phyloP scores from a whole-genome alignment of 2,113 vertebrate species.

The Syrmaticus mikado region DNA sequence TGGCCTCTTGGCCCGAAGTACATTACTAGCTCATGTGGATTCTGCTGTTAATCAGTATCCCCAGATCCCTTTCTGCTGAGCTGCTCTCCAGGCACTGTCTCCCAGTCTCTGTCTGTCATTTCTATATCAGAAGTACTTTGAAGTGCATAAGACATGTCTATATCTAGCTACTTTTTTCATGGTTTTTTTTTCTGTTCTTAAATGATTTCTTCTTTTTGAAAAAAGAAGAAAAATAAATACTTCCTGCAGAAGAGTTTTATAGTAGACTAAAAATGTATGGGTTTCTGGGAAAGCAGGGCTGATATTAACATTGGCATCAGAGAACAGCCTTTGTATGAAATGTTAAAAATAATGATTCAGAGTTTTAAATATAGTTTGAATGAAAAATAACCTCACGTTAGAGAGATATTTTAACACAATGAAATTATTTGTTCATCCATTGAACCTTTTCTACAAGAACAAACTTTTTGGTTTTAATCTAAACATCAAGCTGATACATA shows the following conservation, averaged over 20 bases:
- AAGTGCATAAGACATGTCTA: neutral
- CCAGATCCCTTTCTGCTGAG: neutral
- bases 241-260: neutral
- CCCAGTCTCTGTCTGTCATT: neutral
- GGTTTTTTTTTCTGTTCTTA: neutral
- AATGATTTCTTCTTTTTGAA: neutral
- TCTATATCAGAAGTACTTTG: neutral
- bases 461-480: neutral
- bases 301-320: neutral
- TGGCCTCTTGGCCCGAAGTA: neutral
- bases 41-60: neutral
- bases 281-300: neutral
- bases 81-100: neutral
- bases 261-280: neutral
- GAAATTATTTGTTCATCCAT: neutral
- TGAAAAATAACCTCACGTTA: neutral
- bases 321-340: neutral
- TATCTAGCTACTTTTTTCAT: neutral
- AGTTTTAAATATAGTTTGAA: neutral
- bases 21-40: neutral
- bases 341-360: neutral
- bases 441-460: neutral
- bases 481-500: neutral
- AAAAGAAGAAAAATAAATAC: accelerated
- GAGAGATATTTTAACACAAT: neutral